Percentiles rank a stretch among this genome's conserved stretches.
These are phyloP conservation scores for Volucella inflata DNA, from an alignment of 2,888 invertebrate genomes.

Conservation along the genomic window DNA sequence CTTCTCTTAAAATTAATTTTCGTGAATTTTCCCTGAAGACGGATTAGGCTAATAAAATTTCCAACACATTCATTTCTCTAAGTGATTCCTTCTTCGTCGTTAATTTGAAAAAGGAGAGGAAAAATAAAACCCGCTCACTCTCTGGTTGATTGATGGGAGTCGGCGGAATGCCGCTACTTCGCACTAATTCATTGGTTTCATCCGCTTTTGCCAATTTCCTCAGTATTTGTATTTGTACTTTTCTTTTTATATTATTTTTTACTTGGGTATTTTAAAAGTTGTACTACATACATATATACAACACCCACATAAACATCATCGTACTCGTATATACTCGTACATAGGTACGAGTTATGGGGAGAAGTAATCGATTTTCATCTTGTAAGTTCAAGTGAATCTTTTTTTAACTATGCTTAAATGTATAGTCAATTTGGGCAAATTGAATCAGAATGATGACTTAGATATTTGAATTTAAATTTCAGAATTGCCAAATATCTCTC, in stretches of 20 bases:
- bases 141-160: constrained; percentile 72
- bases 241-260: constrained; percentile 21
- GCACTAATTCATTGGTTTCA: constrained; percentile 69
- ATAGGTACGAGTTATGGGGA: neutral
- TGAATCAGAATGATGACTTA: constrained; percentile 38
- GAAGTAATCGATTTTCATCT: constrained; percentile 60
- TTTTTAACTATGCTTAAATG: constrained; percentile 29
- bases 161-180: constrained; percentile 65
- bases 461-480: constrained; percentile 46
- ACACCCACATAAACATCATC: too few relatives aligned
- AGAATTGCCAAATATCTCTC: constrained; percentile 7
- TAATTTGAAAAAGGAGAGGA: constrained; percentile 69
- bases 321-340: too few relatives aligned
- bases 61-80: constrained; percentile 73
- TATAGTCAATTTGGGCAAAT: constrained; percentile 30
- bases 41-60: constrained; percentile 69
- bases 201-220: constrained; percentile 66
- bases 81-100: constrained; percentile 67
- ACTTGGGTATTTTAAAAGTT: constrained; percentile 29
- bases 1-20: constrained; percentile 66
- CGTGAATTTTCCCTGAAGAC: constrained; percentile 69
- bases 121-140: constrained; percentile 61
- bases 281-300: neutral
- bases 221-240: constrained; percentile 25
- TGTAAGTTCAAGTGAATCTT: constrained; percentile 8